Evolutionary conservation across 2,797 vertebrate genomes (phyloP).

Genomic region (Gila robusta): DNA sequence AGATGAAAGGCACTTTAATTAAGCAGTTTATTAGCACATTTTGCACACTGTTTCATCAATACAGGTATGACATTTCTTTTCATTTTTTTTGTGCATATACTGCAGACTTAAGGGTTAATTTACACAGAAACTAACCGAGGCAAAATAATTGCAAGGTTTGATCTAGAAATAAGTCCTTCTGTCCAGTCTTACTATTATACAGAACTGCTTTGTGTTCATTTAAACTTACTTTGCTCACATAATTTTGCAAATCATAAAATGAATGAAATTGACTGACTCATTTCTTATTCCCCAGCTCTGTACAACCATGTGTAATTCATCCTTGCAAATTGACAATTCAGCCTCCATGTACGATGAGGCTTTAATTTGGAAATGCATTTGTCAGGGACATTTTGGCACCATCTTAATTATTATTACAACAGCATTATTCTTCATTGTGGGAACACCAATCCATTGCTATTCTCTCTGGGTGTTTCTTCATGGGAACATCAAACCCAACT

Average conservation of each 20-base stretch:
- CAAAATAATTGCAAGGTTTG: no score
- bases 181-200: not conserved
- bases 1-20: not conserved
- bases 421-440: not conserved
- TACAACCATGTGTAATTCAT: conserved; percentile 10
- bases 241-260: not conserved
- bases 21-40: not conserved
- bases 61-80: not conserved
- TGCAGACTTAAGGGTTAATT: no score
- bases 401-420: not conserved
- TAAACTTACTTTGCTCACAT: not conserved
- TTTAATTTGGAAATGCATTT: not conserved
- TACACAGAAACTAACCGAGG: no score
- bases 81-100: no score
- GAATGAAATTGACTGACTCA: no score
- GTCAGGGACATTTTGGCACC: not conserved
- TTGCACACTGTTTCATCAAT: not conserved
- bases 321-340: not conserved
- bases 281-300: not conserved
- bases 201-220: not conserved
- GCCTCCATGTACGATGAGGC: not conserved
- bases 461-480: conserved; percentile 11
- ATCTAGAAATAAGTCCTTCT: not conserved
- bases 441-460: not conserved
- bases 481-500: conserved; percentile 21